These are phyloP conservation scores for Stichodactyla helianthus DNA, from an alignment of 64 coral and sea anemone genomes.

Conservation along the genomic window DNA sequence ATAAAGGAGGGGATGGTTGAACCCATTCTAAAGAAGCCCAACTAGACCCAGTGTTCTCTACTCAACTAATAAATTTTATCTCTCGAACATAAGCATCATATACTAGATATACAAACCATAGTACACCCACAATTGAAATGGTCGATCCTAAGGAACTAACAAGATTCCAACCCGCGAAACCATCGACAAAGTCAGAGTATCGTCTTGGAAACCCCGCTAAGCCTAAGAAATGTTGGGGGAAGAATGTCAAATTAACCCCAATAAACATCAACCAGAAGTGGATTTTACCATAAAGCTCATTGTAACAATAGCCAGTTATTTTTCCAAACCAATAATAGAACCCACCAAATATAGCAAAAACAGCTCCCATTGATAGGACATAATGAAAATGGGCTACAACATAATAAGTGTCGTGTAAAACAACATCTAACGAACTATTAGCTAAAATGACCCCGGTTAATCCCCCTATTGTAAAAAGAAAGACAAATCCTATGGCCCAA, in stretches of 20 bases:
- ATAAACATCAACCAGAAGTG: slow-evolving; percentile 44
- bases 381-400: slow-evolving; percentile 48
- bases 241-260: slow-evolving; percentile 26
- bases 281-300: slow-evolving; percentile 16
- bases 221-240: slow-evolving; percentile 33
- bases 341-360: slow-evolving; percentile 36
- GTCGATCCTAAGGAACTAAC: slow-evolving; percentile 21
- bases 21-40: slow-evolving; percentile 68
- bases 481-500: slow-evolving; percentile 32
- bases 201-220: slow-evolving; percentile 32
- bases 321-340: slow-evolving; percentile 40
- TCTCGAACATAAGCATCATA: slow-evolving; percentile 15
- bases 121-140: slow-evolving; percentile 20
- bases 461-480: slow-evolving; percentile 44
- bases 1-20: slow-evolving; percentile 52
- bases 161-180: slow-evolving; percentile 32
- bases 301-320: slow-evolving; percentile 28
- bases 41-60: slow-evolving; percentile 32
- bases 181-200: slow-evolving; percentile 27
- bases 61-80: slow-evolving; percentile 17
- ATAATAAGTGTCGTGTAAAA: slow-evolving; percentile 46
- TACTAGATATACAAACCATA: slow-evolving; percentile 13
- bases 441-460: slow-evolving; percentile 33
- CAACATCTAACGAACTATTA: slow-evolving; percentile 30
- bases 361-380: slow-evolving; percentile 32